Evolutionary conservation across 2,113 vertebrate species (phyloP).

Genomic region (Sphaerodactylus townsendi): DNA sequence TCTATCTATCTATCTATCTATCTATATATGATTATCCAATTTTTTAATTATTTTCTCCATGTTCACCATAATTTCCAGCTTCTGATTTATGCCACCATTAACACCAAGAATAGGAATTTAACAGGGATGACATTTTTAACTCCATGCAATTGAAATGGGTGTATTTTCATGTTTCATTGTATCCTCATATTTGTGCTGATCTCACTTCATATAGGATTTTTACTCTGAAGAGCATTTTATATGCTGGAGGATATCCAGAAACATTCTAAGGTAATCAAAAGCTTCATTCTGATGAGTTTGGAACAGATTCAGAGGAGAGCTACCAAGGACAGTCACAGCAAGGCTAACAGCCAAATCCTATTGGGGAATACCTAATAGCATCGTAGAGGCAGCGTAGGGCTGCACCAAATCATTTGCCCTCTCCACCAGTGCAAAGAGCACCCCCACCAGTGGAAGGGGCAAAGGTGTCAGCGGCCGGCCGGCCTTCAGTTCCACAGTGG

Average conservation of each 20-base stretch:
- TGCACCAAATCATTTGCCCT: too few relatives aligned
- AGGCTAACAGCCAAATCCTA: too few relatives aligned
- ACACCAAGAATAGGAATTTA: slow-evolving; percentile 15
- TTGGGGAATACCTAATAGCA: too few relatives aligned
- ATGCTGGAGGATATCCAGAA: slow-evolving; percentile 13
- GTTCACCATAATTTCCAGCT: background rate
- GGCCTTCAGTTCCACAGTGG: too few relatives aligned
- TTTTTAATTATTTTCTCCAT: slow-evolving; percentile 7
- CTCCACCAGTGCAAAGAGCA: too few relatives aligned
- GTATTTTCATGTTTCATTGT: background rate
- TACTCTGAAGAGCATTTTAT: background rate
- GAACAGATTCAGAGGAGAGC: background rate
- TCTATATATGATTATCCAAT: background rate
- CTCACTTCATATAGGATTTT: background rate
- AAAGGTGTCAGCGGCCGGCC: too few relatives aligned
- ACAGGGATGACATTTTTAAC: background rate
- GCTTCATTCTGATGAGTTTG: background rate
- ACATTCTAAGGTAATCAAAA: background rate
- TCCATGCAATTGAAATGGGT: slow-evolving; percentile 2
- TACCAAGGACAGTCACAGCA: background rate
- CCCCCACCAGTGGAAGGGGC: too few relatives aligned
- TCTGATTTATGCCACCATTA: background rate
- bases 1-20: too few relatives aligned
- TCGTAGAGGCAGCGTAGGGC: too few relatives aligned
- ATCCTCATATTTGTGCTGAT: background rate